A percentile compares a stretch with the other conserved stretches of the same genome.
Conservation (phyloP, 2,113 vertebrate species). For the Epinephelus cyanopodus region DNA sequence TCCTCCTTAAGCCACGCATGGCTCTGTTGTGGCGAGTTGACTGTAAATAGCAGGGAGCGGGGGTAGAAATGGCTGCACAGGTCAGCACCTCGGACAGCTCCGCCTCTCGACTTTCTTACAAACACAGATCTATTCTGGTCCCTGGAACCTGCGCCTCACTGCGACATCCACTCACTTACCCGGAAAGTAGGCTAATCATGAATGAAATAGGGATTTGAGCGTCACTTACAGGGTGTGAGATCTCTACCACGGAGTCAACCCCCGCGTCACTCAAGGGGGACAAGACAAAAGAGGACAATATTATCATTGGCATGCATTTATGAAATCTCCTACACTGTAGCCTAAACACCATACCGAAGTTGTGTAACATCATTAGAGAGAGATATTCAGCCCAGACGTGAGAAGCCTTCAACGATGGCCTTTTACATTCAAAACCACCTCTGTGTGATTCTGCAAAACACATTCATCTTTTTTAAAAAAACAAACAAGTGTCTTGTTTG, state of each 20-base stretch:
- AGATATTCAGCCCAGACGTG: conserved; percentile 38
- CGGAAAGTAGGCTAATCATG: conserved; percentile 49
- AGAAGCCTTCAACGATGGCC: conserved; percentile 27
- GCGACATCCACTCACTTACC: conserved; percentile 27
- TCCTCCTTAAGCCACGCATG: conserved; percentile 51
- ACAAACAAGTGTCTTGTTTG: background rate
- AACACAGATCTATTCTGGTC: conserved; percentile 52
- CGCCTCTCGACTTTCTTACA: conserved; percentile 38
- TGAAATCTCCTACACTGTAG: conserved; percentile 58
- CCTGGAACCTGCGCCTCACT: conserved; percentile 22
- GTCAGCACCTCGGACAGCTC: conserved; percentile 91
- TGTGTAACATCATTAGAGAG: conserved; percentile 42
- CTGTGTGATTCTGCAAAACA: conserved; percentile 36
- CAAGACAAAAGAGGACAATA: conserved; percentile 54
- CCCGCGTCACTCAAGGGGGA: conserved; percentile 27
- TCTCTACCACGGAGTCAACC: conserved; percentile 17
- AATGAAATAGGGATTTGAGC: conserved; percentile 22
- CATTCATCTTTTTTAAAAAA: conserved; percentile 25
- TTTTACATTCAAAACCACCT: conserved; percentile 58
- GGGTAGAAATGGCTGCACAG: conserved; percentile 47
- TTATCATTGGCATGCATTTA: conserved; percentile 76
- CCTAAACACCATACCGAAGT: conserved; percentile 62
- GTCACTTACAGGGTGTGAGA: background rate
- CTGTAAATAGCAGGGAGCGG: conserved; percentile 20
- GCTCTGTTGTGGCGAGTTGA: conserved; percentile 45